Evolutionary conservation across 2,888 invertebrate genomes (phyloP).

Genomic region (Arge pagana): DNA sequence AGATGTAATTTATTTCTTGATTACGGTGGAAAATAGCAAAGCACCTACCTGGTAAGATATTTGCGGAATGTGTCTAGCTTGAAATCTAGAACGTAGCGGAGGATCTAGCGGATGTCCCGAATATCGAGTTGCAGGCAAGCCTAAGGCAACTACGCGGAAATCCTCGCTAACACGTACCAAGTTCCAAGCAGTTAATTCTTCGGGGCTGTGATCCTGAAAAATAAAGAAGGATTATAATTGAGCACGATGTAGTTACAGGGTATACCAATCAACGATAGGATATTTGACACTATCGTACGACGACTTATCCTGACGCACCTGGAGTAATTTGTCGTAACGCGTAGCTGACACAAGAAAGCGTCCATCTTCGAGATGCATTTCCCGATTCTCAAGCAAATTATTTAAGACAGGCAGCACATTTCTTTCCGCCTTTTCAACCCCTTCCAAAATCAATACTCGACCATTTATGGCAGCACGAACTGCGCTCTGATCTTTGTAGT

Average conservation of each 20-base stretch:
- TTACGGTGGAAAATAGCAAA: too few species aligned
- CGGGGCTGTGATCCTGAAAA: constrained; percentile 74
- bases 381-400: constrained; percentile 94
- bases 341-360: constrained; percentile 86
- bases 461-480: constrained; percentile 91
- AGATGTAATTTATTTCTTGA: too few species aligned
- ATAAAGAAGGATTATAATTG: too few species aligned
- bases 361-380: constrained; percentile 98
- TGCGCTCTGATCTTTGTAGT: constrained; percentile 94
- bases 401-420: constrained; percentile 96
- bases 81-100: constrained; percentile 92
- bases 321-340: constrained; percentile 85
- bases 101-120: constrained; percentile 94
- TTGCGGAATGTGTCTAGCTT: constrained; percentile 81
- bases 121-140: constrained; percentile 85
- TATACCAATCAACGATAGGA: not conserved
- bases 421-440: constrained; percentile 96
- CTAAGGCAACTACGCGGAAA: constrained; percentile 92
- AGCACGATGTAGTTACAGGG: not conserved
- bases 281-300: constrained; percentile 4
- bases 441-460: constrained; percentile 87
- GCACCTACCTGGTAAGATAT: constrained; percentile 71
- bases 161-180: constrained; percentile 90
- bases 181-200: constrained; percentile 83
- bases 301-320: constrained; percentile 64